Conservation (phyloP, 2,113 vertebrate genomes). For the Diphyllodes magnificus region DNA sequence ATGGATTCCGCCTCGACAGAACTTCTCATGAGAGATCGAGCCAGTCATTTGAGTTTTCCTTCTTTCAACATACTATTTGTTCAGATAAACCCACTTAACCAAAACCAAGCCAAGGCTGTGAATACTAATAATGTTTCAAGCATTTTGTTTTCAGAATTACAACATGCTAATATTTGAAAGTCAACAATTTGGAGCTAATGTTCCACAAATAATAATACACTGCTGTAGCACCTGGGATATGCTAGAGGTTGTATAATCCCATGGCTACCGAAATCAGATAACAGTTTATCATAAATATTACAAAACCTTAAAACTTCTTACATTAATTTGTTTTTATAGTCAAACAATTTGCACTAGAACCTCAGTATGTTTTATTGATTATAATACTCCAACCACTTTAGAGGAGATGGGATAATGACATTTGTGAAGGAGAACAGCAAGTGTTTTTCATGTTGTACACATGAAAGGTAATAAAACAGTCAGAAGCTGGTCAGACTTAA, state of each 20-base stretch:
- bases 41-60: conserved; percentile 25
- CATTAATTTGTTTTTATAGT: conserved; percentile 56
- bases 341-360: conserved; percentile 51
- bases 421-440: conserved; percentile 39
- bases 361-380: conserved; percentile 65
- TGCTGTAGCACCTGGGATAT: conserved; percentile 37
- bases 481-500: neutral
- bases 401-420: conserved; percentile 22
- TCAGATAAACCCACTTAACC: conserved; percentile 63
- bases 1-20: neutral
- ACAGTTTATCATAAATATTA: conserved; percentile 62
- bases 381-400: conserved; percentile 7
- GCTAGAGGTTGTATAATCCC: conserved; percentile 28
- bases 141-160: conserved; percentile 65
- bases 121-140: conserved; percentile 53
- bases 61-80: conserved; percentile 56
- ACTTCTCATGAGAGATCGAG: conserved; percentile 21
- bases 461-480: neutral
- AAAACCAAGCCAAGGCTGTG: conserved; percentile 50
- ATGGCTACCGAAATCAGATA: conserved; percentile 41
- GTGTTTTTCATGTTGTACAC: neutral
- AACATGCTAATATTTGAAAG: conserved; percentile 64
- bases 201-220: conserved; percentile 57
- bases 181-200: conserved; percentile 66
- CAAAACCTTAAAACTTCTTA: conserved; percentile 51